Evolutionary conservation across 2,797 vertebrate species (phyloP), one percentile per base, ranked within the genome.

Genomic region (Notolepis coatsorum): DNA sequence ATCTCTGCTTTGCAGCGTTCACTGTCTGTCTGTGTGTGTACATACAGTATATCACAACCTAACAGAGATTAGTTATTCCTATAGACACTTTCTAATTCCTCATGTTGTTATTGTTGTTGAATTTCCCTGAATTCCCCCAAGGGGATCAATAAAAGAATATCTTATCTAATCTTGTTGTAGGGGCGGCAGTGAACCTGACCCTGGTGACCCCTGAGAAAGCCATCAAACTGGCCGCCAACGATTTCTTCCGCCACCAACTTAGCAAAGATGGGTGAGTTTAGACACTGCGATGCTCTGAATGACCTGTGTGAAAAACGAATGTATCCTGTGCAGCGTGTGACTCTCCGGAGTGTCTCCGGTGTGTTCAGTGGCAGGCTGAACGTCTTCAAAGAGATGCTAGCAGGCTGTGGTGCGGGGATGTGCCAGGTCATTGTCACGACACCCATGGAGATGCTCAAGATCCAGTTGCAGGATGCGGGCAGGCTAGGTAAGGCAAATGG

Each of bases 371-470:
- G 85, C 21, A 89, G 66, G 50, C 69, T 95, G 52, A 94, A 86
- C 0, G 87, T 95, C 25, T 75, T 90, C 28, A 93, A 91, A 76
- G 94, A 95, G 80, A 95, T 95, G 93, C 7, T 95, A 76, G 93
- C 93, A 1, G 94, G 94, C 30, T 95, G 94, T 48, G 94, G 92
- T 38, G 94, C 93, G 21, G 94, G 94, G 50, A 91, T 93, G 83
- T 95, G 94, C 71, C 94, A 95, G 67, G 94, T 95, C 23, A 87
- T 90, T 37, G 47, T 95, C 50, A 95, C 94, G 27, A 94, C 92
- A 4, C 94, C 94, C 0, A 95, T 95, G 94, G 94, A 95, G 77
- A 95, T 95, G 94, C 91, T 95, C 1, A 95, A 95, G 86, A 95
- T 95, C 55, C 94, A 95, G 84, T 68, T 95, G 51, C 94, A 95